Conservation (phyloP, 2,888 invertebrate species). For the Sclerodermus sp. region DNA sequence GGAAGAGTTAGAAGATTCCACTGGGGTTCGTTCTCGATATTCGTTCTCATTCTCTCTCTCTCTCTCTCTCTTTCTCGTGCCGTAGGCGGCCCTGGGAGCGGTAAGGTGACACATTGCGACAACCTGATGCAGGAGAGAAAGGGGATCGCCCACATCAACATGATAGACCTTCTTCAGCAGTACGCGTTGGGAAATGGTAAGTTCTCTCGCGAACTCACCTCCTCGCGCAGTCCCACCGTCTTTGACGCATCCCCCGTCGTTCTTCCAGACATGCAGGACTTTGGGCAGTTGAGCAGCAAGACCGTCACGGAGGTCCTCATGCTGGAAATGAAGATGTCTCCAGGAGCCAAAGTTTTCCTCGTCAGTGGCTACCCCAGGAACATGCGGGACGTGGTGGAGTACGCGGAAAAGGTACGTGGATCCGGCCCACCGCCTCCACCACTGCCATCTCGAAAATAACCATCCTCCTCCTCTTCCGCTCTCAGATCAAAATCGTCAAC, state of each 20-base stretch:
- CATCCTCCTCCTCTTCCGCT: not conserved
- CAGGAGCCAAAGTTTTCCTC: slow-evolving; percentile 82
- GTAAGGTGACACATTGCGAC: slow-evolving; percentile 97
- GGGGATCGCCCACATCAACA: slow-evolving; percentile 85
- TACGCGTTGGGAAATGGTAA: slow-evolving; percentile 85
- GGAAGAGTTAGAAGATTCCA: not conserved
- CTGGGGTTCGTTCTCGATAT: not conserved
- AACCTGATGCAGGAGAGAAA: slow-evolving; percentile 84
- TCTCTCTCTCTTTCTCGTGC: not conserved
- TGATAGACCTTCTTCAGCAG: slow-evolving; percentile 87
- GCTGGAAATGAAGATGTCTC: slow-evolving; percentile 93
- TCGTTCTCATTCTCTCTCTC: not conserved
- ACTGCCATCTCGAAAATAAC: no score
- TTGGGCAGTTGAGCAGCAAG: slow-evolving; percentile 80
- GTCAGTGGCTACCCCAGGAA: slow-evolving; percentile 89
- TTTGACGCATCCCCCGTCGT: no score
- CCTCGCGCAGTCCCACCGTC: no score
- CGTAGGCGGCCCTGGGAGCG: slow-evolving; percentile 92
- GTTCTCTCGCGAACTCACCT: no score
- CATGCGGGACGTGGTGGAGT: slow-evolving; percentile 90
- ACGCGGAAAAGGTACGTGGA: slow-evolving; percentile 78
- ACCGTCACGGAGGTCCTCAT: slow-evolving; percentile 87
- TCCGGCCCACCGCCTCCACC: no score
- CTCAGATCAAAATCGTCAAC: slow-evolving; percentile 83
- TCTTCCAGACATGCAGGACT: slow-evolving; percentile 80